Evolutionary conservation across 2,113 vertebrate genomes (phyloP).

Genomic region (Quiscalus mexicanus): DNA sequence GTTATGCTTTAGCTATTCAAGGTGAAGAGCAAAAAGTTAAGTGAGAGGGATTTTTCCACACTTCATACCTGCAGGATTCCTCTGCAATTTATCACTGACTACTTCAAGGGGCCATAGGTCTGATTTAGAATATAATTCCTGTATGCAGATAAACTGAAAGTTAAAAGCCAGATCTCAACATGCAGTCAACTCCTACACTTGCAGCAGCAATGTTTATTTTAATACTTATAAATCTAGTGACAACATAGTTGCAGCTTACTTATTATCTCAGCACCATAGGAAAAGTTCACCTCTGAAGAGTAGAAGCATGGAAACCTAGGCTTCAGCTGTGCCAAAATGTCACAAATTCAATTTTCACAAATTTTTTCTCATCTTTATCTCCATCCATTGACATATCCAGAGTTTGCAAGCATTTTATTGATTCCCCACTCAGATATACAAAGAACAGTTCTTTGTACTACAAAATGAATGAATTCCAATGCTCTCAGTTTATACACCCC

Average conservation of each 20-base stretch:
- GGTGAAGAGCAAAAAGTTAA: background rate
- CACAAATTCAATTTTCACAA: background rate
- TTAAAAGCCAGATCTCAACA: background rate
- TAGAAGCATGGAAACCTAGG: background rate
- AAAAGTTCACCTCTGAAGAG: background rate
- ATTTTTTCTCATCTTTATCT: background rate
- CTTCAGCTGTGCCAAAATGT: background rate
- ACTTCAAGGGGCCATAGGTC: background rate
- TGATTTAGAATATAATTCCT: background rate
- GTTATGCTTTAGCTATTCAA: background rate
- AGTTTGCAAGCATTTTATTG: background rate
- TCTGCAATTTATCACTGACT: background rate
- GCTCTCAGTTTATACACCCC: background rate
- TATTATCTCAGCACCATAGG: background rate
- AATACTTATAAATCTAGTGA: background rate
- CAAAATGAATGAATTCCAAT: background rate
- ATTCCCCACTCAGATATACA: background rate
- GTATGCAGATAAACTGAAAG: background rate
- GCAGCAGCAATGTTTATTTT: background rate
- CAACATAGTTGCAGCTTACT: background rate
- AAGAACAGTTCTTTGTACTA: background rate
- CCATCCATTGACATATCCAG: background rate
- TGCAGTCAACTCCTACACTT: background rate
- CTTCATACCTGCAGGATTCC: background rate
- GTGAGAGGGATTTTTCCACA: background rate